Evolutionary conservation across 2,888 invertebrate species (phyloP), one percentile per base, ranked within the genome.

Genomic region (Metacarcinus magister): DNA sequence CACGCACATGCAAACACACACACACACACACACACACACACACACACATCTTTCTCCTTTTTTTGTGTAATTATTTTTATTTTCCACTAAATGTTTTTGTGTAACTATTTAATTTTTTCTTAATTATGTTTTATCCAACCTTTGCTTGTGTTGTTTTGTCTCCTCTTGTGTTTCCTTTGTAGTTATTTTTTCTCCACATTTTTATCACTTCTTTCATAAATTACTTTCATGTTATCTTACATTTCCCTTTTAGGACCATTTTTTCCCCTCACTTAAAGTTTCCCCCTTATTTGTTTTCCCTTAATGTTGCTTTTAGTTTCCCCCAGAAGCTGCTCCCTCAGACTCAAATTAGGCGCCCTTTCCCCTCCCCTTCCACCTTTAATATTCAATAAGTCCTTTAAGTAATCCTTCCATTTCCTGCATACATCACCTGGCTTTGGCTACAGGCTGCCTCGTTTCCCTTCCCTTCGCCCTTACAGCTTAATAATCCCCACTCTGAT

Each of bases 351-450:
- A 92, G 46, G 46, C 92, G 28, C 48, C 91, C 91, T 48, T 19
- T 44, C 91, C 46, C 44, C 91, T 48, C 44, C 48, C 92, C 54
- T 92, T 54, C 92, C 48, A 32, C 93, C 67, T 93, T 93, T 93
- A 93, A 93, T 93, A 93, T 93, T 93, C 93, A 60, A 93, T 67
- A 67, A 93, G 67, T 67, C 93, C 67, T 60, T 44, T 39, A 60
- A 67, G 93, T 93, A 93, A 93, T 93, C 93, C 93, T 32, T 93
- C 93, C 93, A 67, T 93, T 60, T 93, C 75, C 93, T 87, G 87
- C 87, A 87, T 87, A 87, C 87, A 87, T 87, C 93, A 67, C 93
- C 67, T 67, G 93, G 93, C 93, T 93, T 93, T 93, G 93, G 60
- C 93, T 67, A 60, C 32, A 44, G 44, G 93, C 75, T 93, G 93